Conservation (phyloP, 2,113 vertebrate genomes). For the Megaceryle torquata region DNA sequence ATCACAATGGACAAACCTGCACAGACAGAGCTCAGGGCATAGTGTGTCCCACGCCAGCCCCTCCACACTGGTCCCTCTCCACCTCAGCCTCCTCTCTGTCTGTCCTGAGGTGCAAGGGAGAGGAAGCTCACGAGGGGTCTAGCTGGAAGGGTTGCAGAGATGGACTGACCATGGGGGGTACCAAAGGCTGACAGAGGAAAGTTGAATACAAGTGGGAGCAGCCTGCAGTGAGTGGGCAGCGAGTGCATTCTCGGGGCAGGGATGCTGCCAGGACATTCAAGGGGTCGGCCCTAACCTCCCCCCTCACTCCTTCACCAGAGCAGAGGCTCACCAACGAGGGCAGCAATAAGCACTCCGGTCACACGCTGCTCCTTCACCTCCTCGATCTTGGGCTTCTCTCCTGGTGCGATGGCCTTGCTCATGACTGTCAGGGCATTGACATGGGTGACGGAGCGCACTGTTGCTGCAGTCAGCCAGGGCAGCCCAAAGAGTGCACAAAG, state of each 20-base stretch:
- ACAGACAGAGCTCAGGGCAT: neutral
- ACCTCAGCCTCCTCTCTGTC: neutral
- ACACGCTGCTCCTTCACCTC: slow-evolving; percentile 97
- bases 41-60: neutral
- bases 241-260: accelerated
- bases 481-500: slow-evolving; percentile 92
- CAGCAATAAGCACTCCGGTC: slow-evolving; percentile 87
- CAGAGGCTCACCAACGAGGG: slow-evolving; percentile 89
- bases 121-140: neutral
- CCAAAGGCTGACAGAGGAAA: neutral
- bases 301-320: neutral
- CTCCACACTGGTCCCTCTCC: accelerated
- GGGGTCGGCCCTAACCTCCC: neutral
- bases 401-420: slow-evolving; percentile 93
- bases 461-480: slow-evolving; percentile 95
- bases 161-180: neutral
- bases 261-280: neutral
- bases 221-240: neutral
- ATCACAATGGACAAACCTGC: slow-evolving; percentile 96
- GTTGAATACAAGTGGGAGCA: neutral
- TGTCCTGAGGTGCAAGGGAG: neutral
- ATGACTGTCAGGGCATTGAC: slow-evolving; percentile 95
- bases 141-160: neutral
- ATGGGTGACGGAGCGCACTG: slow-evolving; percentile 92
- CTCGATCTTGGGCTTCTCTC: slow-evolving; percentile 92